Evolutionary conservation across 92 coral and sea anemone genomes (phyloP), one percentile per base, ranked within the genome.

Genomic region (Palythoa caribaeorum): DNA sequence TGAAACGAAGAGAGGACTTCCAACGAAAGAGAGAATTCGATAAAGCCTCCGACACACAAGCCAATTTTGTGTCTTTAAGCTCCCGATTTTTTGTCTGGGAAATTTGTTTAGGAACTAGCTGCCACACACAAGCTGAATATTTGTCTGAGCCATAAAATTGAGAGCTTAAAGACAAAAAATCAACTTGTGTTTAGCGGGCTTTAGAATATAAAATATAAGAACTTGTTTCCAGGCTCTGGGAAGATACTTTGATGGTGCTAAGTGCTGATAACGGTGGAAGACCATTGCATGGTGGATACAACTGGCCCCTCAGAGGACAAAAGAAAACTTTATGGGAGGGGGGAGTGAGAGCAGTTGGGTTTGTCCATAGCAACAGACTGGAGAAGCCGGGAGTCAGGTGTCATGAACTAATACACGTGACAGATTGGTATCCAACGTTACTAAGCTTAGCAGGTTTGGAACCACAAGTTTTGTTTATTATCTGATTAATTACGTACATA

Each of bases 261-360:
- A 94, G 94, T 63, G 92, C 96, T 54, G 96, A 94, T 76, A 94
- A 94, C 85, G 96, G 96, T 15, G 96, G 96, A 66, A 88, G 88
- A 19, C 96, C 96, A 13, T 89, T 87, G 78, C 90, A 92, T 84
- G 96, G 96, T 16, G 96, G 96, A n/a, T 94, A 94, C 70, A 93
- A 94, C 91, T 94, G 80, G 74, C 96, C 96, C 77, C 66, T 94
- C 88, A 77, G 96, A 66, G 96, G 96, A 47, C 88, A 90, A 1
- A 94, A 94, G 73, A 93, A 92, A 28, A 94, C 96, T 39, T 86
- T 94, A 70, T 94, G 96, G 96, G 96, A 94, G 69, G 96, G 94
- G 55, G 96, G 94, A 39, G 86, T 94, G 80, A 84, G 96, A 40
- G 96, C 92, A 3, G 92, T 90, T 74, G 92, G 93, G 19, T 90